Evolutionary conservation across 2,797 vertebrate species (phyloP).

Genomic region (Hippocampus kuda): DNA sequence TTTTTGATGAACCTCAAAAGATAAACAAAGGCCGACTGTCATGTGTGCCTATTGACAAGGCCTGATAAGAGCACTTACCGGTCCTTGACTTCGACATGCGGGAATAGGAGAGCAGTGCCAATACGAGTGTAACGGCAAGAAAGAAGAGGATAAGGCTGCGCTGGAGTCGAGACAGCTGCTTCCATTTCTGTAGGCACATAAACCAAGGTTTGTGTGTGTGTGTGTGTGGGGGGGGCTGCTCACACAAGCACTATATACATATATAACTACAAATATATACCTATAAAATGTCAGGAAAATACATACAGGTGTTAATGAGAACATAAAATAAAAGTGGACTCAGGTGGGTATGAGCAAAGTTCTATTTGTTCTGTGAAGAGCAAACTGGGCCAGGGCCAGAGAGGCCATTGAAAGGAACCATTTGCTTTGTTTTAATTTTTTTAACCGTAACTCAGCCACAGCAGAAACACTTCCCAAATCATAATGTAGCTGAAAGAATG

Average conservation of each 20-base stretch:
- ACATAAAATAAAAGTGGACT: not conserved
- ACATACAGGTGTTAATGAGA: not conserved
- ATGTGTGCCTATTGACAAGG: not conserved
- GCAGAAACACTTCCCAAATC: not conserved
- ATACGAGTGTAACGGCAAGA: constrained; percentile 70
- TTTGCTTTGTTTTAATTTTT: not conserved
- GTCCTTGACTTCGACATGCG: constrained; percentile 70
- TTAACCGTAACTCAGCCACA: not conserved
- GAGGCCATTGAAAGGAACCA: not conserved
- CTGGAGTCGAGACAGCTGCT: constrained; percentile 91
- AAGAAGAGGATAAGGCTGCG: constrained; percentile 80
- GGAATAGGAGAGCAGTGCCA: constrained; percentile 73
- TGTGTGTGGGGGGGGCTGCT: too few species aligned
- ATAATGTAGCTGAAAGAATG: too few species aligned
- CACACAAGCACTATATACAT: too few species aligned
- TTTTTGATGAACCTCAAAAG: constrained; percentile 57
- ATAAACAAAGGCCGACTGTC: not conserved
- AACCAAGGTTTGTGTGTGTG: not conserved
- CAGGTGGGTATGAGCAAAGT: not conserved
- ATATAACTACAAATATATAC: too few species aligned
- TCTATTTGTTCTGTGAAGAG: constrained; percentile 1
- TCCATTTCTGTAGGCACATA: constrained; percentile 79
- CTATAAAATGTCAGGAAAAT: not conserved
- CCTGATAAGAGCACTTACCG: constrained; percentile 58
- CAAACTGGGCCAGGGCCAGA: not conserved